Conservation (phyloP, 2,797 vertebrate genomes). For the Sebastes baramenuke region DNA sequence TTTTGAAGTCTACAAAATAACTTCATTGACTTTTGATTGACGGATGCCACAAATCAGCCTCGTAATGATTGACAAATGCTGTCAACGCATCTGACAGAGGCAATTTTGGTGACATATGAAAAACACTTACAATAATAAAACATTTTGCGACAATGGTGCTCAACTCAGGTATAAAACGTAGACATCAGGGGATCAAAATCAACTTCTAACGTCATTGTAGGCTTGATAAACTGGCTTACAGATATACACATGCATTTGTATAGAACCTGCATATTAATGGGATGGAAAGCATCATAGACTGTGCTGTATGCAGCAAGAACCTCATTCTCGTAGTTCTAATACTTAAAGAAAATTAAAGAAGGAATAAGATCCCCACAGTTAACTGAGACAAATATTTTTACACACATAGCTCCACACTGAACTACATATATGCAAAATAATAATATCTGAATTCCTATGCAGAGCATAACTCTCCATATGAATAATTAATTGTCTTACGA, state of each 20-base stretch:
- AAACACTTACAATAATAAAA: constrained; percentile 40
- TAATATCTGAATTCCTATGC: background rate
- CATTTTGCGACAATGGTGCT: background rate
- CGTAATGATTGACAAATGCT: constrained; percentile 27
- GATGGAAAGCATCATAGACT: constrained; percentile 3
- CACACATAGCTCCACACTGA: background rate
- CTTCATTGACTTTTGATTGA: constrained; percentile 39
- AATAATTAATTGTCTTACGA: background rate
- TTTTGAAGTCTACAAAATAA: constrained; percentile 28
- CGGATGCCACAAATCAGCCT: constrained; percentile 38
- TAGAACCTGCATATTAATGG: background rate
- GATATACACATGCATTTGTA: background rate
- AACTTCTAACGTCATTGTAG: background rate
- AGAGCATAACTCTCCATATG: background rate
- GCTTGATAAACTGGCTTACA: background rate
- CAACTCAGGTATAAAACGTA: background rate
- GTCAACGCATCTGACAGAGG: constrained; percentile 37
- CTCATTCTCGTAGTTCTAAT: background rate
- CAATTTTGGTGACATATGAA: background rate
- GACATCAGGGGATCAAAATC: background rate
- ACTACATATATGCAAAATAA: background rate
- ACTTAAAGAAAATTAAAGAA: background rate
- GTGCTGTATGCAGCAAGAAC: background rate
- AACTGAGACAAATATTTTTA: background rate
- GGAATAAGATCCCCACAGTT: background rate